A percentile compares a stretch with the other conserved stretches of the same genome.
phyloP scores from a whole-genome alignment of 2,797 vertebrate genomes.

The Balearica regulorum region DNA sequence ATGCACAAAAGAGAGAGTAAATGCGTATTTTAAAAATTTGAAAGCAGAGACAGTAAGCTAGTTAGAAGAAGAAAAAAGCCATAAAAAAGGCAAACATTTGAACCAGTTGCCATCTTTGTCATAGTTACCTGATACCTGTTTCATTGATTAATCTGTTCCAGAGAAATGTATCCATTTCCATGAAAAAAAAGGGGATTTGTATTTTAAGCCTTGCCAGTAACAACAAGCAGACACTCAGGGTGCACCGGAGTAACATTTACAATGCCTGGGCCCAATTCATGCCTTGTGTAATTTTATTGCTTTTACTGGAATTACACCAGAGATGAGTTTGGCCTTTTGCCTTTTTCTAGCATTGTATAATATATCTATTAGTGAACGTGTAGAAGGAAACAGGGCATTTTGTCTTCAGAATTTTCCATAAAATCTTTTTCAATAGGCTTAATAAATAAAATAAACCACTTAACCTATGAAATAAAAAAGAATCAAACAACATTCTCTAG shows the following conservation, averaged over 20 bases:
- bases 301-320: conserved; percentile 69
- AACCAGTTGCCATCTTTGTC: conserved; percentile 2
- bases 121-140: conserved; percentile 62
- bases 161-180: conserved; percentile 30
- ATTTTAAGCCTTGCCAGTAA: conserved; percentile 43
- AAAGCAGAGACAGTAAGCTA: background rate
- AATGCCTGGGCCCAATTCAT: conserved; percentile 67
- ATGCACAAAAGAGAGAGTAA: background rate
- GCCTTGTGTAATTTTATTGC: conserved; percentile 68
- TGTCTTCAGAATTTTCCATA: conserved; percentile 36
- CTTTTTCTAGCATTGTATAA: conserved; percentile 61
- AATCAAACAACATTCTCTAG: background rate
- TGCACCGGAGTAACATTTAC: conserved; percentile 59
- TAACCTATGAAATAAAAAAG: conserved; percentile 44
- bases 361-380: conserved; percentile 51
- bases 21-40: conserved; percentile 4
- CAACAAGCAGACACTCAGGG: conserved; percentile 52
- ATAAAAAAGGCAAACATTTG: background rate
- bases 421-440: conserved; percentile 45
- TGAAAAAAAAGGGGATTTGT: conserved; percentile 9
- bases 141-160: conserved; percentile 57
- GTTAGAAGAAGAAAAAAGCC: background rate
- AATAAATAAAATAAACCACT: conserved; percentile 49
- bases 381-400: conserved; percentile 31
- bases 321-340: conserved; percentile 54